Percentiles rank a stretch among this genome's conserved stretches.
Conservation (phyloP, 2,797 vertebrate genomes). For the Artibeus lituratus region DNA sequence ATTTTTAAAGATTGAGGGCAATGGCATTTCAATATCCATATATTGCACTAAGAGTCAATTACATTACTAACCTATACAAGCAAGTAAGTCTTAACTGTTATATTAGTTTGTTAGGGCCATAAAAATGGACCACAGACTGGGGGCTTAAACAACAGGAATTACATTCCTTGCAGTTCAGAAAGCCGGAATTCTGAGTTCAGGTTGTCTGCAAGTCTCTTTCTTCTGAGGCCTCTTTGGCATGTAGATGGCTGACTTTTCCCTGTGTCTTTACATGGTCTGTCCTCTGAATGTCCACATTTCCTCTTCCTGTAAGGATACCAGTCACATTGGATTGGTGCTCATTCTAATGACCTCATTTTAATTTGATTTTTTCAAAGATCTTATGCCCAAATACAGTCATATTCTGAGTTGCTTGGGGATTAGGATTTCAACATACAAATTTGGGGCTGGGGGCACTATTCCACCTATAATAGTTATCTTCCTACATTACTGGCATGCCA, state of each 20-base stretch:
- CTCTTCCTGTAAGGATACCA: not conserved
- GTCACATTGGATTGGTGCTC: not conserved
- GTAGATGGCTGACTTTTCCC: not conserved
- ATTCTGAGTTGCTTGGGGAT: not conserved
- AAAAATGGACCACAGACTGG: not conserved
- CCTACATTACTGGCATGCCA: not conserved
- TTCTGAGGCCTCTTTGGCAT: not conserved
- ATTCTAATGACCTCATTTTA: slow-evolving; percentile 1
- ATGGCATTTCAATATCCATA: not conserved
- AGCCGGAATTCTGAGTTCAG: not conserved
- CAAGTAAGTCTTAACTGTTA: not conserved
- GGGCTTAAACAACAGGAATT: not conserved
- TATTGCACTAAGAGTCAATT: slow-evolving; percentile 23
- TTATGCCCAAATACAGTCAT: not conserved
- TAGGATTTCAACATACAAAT: not conserved
- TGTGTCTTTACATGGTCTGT: not conserved
- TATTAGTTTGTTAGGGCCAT: not conserved
- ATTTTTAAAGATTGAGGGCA: not conserved
- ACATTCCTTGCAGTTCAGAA: not conserved
- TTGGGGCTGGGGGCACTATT: not conserved
- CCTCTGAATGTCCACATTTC: not conserved
- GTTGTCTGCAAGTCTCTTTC: not conserved
- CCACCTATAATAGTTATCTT: not conserved
- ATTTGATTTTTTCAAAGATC: slow-evolving; percentile 25
- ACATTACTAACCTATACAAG: not conserved